Percentiles rank a stretch among this genome's conserved stretches.
Evolutionary conservation across 1,140 invertebrate species (phyloP).

Genomic region (Drosophila orosa): DNA sequence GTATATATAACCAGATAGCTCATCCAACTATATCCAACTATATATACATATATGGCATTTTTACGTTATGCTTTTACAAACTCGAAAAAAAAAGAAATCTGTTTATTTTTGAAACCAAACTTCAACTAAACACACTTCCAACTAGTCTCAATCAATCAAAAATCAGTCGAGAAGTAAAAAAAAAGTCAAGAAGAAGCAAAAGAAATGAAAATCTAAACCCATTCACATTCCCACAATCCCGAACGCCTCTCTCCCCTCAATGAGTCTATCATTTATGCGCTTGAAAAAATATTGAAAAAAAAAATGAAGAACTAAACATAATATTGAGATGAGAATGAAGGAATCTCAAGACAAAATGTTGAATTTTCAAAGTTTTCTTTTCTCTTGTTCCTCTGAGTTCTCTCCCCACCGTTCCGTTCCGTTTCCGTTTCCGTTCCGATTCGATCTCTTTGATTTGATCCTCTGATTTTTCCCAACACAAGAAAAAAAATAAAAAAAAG

Average conservation of each 20-base stretch:
- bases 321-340: conserved; percentile 57
- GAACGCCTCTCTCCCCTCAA: conserved; percentile 83
- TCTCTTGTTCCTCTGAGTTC: conserved; percentile 58
- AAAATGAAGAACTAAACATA: conserved; percentile 52
- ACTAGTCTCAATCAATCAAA: conserved; percentile 69
- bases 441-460: conserved; percentile 21
- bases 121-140: conserved; percentile 78
- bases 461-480: conserved; percentile 40
- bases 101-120: conserved; percentile 50
- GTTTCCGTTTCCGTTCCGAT: conserved; percentile 26
- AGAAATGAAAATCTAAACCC: conserved; percentile 64
- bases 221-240: conserved; percentile 83
- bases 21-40: conserved; percentile 29
- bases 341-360: conserved; percentile 48
- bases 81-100: conserved; percentile 28
- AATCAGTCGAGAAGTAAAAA: conserved; percentile 48
- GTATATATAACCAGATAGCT: conserved; percentile 42
- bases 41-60: conserved; percentile 53
- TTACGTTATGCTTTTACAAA: conserved; percentile 54
- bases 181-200: conserved; percentile 39
- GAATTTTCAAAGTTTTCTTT: conserved; percentile 53
- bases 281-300: conserved; percentile 53
- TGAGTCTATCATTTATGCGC: conserved; percentile 84
- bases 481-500: conserved; percentile 38
- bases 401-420: conserved; percentile 22